phyloP scores from a whole-genome alignment of 2,888 invertebrate genomes.

The Rhyacophila evoluta region DNA sequence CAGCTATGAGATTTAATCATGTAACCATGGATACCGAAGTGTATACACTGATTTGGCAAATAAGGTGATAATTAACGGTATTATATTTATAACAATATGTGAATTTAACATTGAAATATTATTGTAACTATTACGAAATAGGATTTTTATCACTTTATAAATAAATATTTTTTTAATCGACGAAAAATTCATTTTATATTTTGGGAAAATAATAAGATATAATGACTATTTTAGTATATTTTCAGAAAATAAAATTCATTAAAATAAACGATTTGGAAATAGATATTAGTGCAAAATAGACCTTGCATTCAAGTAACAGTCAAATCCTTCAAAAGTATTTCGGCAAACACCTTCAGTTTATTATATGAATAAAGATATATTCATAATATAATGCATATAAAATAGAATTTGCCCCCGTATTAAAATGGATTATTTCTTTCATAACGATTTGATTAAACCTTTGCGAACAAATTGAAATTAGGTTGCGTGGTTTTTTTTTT shows the following conservation, averaged over 20 bases:
- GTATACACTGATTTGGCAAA: too few species aligned
- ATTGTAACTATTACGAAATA: too few species aligned
- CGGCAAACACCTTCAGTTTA: background rate
- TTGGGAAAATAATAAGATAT: too few species aligned
- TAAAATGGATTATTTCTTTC: conserved; percentile 21
- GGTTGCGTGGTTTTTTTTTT: conserved; percentile 11
- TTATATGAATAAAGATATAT: conserved; percentile 12
- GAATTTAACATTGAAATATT: too few species aligned
- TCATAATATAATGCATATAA: background rate
- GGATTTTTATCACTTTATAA: too few species aligned
- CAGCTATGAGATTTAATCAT: too few species aligned
- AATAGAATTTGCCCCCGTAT: background rate
- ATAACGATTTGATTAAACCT: conserved; percentile 9
- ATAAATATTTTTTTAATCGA: too few species aligned
- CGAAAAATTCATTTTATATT: too few species aligned
- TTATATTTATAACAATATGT: too few species aligned
- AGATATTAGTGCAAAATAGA: background rate
- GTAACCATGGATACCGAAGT: too few species aligned
- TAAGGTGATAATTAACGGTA: too few species aligned
- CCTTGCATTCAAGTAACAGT: conserved; percentile 12
- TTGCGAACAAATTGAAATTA: background rate
- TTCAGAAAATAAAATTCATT: background rate
- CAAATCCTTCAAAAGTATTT: conserved; percentile 8
- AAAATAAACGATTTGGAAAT: background rate
- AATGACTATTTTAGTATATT: too few species aligned